Evolutionary conservation across 2,888 invertebrate species (phyloP), one percentile per base, ranked within the genome.

Genomic region (Abrostola tripartita): DNA sequence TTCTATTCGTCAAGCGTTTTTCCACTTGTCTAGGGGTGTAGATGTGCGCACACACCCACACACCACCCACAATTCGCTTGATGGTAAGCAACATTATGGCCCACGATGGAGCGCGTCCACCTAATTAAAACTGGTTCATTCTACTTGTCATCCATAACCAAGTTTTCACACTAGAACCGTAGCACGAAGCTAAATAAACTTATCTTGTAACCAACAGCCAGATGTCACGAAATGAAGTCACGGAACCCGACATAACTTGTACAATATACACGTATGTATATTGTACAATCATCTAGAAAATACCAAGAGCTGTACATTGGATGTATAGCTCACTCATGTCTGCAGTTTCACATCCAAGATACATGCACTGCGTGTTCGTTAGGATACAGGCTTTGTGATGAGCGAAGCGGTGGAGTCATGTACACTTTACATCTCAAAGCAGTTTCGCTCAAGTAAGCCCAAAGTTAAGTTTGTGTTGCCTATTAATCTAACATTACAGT

Each of bases 211-310:
- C 44, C 44, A 44, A 14, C 44, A 12, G 14, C 14, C 44, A 44
- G 44, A 6, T 60, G 59, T 64, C 59, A 38, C 14, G 24, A 9
- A 35, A 59, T 51, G 50, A 10, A 65, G 66, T 76, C 76, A 67
- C 66, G 52, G 58, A 51, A 51, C 36, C 68, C 14, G 52, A 55
- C 59, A 58, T 74, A 57, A 74, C 64, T 71, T 36, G 54, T 40
- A 35, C 61, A 36, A 44, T 70, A 57, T 70, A 58, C 57, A 10
- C 56, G 10, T 57, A 57, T 72, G 59, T 79, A 65, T 63, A 79
- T 67, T 71, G 77, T 74, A 78, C 74, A 70, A 62, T 74, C 74
- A 41, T 61, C 52, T 61, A 56, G 77, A 79, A 76, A 79, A 74
- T 73, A 76, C 62, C 65, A 57, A 66, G 61, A 68, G 65, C 60